Evolutionary conservation across 2,797 vertebrate species (phyloP), one percentile per base, ranked within the genome.

Genomic region (Otus scops): DNA sequence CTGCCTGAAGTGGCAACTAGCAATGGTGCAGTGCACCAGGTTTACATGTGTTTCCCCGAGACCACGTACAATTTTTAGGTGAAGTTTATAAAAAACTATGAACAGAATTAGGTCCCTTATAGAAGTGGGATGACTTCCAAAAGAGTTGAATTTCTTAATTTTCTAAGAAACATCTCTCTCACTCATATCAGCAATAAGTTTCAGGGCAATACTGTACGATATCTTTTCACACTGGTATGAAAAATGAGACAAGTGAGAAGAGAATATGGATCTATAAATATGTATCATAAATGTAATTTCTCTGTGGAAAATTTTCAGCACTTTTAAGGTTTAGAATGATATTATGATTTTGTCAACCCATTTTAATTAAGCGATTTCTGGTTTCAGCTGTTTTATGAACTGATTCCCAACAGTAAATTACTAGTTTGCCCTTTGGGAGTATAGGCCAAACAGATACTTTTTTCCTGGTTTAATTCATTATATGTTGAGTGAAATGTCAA

Each of bases 401-500:
- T 79, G 92, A 86, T 92, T 92, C 92, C 78, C 84, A 60, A 7
- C 57, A 94, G 84, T 78, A 93, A 95, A 96, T 94, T 91, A 89
- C 68, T 76, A 39, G 4, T 76, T 89, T 97, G 93, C 43, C 68
- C 67, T 96, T 93, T 90, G 87, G 85, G 89, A 96, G 32, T 84
- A 84, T 45, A 97, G 91, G 95, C 82, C 95, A 97, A 93, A 78
- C 34, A 92, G 87, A 88, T 54, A 88, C 28, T 48, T 91, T 85
- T 93, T 78, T 73, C 74, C 78, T 92, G 60, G 76, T 92, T 97
- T 96, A 86, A 95, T 97, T 97, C 92, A 77, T 97, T 68, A 65
- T 24, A 57, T 57, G 67, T 74, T 94, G 92, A 83, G 81, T 95
- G 95, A 97, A 96, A 96, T 95, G 92, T 96, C 95, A 97, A 88